Conservation (phyloP, 2,797 vertebrate genomes). For the Lophotriccus pileatus region DNA sequence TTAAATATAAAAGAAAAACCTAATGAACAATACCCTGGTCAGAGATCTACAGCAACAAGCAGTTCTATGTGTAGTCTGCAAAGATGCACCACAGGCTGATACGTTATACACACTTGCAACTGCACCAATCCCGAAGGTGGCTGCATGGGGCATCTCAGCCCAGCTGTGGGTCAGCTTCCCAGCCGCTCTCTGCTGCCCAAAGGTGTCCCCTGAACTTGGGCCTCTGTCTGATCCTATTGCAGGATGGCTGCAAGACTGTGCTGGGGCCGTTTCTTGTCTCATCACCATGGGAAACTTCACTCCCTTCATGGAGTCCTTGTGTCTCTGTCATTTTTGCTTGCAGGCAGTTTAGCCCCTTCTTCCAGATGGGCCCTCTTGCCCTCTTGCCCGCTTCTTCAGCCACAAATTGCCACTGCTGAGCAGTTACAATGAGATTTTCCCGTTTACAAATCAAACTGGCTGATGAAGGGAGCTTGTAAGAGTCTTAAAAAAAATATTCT, state of each 20-base stretch:
- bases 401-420: background rate
- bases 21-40: background rate
- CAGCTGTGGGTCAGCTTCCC: background rate
- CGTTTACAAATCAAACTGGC: background rate
- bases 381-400: background rate
- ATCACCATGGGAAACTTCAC: background rate
- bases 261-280: background rate
- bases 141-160: background rate
- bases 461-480: background rate
- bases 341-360: background rate
- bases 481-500: background rate
- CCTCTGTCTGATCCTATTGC: background rate
- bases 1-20: background rate
- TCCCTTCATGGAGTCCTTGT: background rate
- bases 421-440: background rate
- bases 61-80: background rate
- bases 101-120: accelerated
- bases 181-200: background rate
- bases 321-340: background rate
- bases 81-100: background rate
- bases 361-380: background rate
- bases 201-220: background rate
- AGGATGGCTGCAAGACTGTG: background rate
- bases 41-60: background rate
- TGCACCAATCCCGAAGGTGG: accelerated